Conservation (phyloP, 2,113 vertebrate genomes). For the Oxyruncus cristatus region DNA sequence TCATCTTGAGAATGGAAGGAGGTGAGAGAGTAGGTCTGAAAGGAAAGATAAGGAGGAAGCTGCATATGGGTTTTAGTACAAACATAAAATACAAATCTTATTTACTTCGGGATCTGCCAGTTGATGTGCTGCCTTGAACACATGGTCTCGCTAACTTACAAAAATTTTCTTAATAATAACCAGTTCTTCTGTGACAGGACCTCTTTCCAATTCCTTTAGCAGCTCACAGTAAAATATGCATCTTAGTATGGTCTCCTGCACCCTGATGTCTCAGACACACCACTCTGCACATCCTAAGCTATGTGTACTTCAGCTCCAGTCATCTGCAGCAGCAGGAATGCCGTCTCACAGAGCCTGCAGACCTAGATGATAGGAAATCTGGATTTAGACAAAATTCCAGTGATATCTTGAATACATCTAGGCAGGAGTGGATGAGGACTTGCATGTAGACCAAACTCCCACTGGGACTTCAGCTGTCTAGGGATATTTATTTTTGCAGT, state of each 20-base stretch:
- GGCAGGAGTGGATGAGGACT: background rate
- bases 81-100: background rate
- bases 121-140: background rate
- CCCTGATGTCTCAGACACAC: background rate
- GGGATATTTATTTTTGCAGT: background rate
- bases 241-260: background rate
- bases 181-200: background rate
- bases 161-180: background rate
- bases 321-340: background rate
- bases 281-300: background rate
- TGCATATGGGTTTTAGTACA: background rate
- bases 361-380: background rate
- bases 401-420: background rate
- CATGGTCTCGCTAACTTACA: background rate
- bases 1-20: background rate
- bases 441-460: background rate
- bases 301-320: fast-evolving
- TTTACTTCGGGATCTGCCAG: background rate
- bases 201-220: background rate
- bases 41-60: background rate
- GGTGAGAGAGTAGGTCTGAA: background rate
- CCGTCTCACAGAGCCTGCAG: background rate
- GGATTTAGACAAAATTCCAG: background rate
- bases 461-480: background rate
- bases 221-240: background rate